Evolutionary conservation across 2,888 invertebrate species (phyloP).

Genomic region (Cryptocephalus primarius): DNA sequence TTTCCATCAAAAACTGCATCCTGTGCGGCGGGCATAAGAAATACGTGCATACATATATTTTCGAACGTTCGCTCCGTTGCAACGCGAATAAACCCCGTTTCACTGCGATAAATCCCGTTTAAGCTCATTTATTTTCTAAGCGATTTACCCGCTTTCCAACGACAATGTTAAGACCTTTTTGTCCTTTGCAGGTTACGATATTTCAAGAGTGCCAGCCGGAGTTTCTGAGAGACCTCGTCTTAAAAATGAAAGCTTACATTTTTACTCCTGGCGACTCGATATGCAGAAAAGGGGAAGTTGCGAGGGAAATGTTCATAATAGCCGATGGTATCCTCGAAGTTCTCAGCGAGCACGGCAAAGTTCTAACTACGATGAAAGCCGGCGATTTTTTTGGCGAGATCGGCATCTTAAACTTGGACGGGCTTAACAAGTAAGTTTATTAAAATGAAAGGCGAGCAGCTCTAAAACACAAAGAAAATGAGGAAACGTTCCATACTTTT

Average conservation of each 20-base stretch:
- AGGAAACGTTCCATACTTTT: too few species aligned
- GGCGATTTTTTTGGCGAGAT: conserved; percentile 98
- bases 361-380: conserved; percentile 91
- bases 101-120: too few species aligned
- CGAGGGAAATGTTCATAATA: conserved; percentile 96
- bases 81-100: too few species aligned
- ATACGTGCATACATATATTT: too few species aligned
- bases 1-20: too few species aligned
- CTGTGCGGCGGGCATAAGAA: too few species aligned
- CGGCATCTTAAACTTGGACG: conserved; percentile 90
- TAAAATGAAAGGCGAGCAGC: background rate
- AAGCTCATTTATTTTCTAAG: too few species aligned
- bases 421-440: conserved; percentile 74
- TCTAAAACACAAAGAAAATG: too few species aligned
- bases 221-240: conserved; percentile 89
- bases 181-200: conserved; percentile 69
- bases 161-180: too few species aligned
- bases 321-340: conserved; percentile 95
- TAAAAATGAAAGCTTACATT: conserved; percentile 97
- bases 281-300: conserved; percentile 81
- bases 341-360: conserved; percentile 85
- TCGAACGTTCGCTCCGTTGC: too few species aligned
- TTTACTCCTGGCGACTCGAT: conserved; percentile 97
- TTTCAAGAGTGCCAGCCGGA: conserved; percentile 97
- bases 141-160: too few species aligned